Percentiles rank a stretch among this genome's conserved stretches.
phyloP scores from a whole-genome alignment of 2,888 invertebrate species.

The Drosophila longiperda region DNA sequence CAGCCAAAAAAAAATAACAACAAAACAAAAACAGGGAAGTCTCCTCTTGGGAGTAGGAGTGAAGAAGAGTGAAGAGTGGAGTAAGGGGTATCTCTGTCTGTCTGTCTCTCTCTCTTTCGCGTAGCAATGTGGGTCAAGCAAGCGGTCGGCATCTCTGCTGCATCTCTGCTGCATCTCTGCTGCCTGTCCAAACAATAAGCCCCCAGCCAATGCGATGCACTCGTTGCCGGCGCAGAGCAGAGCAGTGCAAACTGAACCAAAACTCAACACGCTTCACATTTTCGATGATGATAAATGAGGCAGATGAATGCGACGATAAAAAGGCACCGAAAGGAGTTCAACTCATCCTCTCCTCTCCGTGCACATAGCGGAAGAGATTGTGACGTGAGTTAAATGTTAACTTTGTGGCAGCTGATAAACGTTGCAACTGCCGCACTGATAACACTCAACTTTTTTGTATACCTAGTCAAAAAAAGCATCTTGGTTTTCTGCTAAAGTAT shows the following conservation, averaged over 20 bases:
- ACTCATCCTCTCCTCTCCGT: constrained; percentile 4
- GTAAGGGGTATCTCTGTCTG: neutral
- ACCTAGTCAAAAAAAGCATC: neutral
- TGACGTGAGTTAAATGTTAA: constrained; percentile 46
- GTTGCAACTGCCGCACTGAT: constrained; percentile 24
- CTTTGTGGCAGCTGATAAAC: constrained; percentile 50
- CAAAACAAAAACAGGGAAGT: constrained; percentile 49
- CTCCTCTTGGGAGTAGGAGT: constrained; percentile 13
- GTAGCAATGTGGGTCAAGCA: constrained; percentile 53
- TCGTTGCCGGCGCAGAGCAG: constrained; percentile 24
- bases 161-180: constrained; percentile 45
- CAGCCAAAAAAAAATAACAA: constrained; percentile 34
- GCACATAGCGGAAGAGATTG: constrained; percentile 19
- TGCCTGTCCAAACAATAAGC: constrained; percentile 63
- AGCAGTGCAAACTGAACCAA: constrained; percentile 60
- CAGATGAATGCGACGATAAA: constrained; percentile 76
- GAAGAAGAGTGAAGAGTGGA: no score
- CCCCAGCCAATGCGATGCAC: constrained; percentile 38
- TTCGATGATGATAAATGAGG: constrained; percentile 77
- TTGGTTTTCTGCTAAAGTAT: neutral
- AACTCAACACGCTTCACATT: constrained; percentile 79
- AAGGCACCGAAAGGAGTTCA: constrained; percentile 60
- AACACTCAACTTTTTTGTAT: constrained; percentile 12
- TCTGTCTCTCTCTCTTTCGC: constrained; percentile 11
- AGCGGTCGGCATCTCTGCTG: constrained; percentile 54